These are phyloP conservation scores for Bucorvus abyssinicus DNA, from an alignment of 2,797 vertebrate species.

Conservation along the genomic window DNA sequence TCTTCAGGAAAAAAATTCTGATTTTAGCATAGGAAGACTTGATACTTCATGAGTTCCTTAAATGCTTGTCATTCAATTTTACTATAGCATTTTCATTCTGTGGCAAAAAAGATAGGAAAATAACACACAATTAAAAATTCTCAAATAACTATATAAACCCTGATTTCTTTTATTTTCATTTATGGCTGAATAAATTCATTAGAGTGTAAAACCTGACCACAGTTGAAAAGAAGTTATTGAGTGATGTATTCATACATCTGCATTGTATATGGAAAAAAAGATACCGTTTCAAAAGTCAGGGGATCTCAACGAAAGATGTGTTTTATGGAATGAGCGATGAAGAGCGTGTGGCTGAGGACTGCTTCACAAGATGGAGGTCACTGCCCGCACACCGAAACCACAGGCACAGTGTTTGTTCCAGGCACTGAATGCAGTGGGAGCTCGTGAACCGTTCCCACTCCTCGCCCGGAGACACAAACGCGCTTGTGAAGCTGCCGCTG, in stretches of 20 bases:
- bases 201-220: neutral
- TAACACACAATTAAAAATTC: neutral
- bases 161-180: neutral
- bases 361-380: neutral
- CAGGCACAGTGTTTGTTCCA: accelerated
- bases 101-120: neutral
- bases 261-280: neutral
- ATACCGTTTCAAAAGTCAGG: neutral
- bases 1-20: too few relatives aligned
- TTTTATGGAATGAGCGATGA: neutral
- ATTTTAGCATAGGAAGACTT: too few relatives aligned
- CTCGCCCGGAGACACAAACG: neutral
- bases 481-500: too few relatives aligned
- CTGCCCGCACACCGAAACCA: neutral
- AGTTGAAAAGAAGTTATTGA: neutral
- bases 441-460: neutral
- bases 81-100: neutral
- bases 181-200: neutral
- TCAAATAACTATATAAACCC: neutral
- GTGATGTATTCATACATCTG: neutral
- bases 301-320: neutral
- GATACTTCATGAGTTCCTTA: neutral
- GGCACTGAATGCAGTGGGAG: neutral
- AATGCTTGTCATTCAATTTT: neutral
- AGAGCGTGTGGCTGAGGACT: neutral